Evolutionary conservation across 1,140 invertebrate species (phyloP).

Genomic region (Drosophila bipectinata): DNA sequence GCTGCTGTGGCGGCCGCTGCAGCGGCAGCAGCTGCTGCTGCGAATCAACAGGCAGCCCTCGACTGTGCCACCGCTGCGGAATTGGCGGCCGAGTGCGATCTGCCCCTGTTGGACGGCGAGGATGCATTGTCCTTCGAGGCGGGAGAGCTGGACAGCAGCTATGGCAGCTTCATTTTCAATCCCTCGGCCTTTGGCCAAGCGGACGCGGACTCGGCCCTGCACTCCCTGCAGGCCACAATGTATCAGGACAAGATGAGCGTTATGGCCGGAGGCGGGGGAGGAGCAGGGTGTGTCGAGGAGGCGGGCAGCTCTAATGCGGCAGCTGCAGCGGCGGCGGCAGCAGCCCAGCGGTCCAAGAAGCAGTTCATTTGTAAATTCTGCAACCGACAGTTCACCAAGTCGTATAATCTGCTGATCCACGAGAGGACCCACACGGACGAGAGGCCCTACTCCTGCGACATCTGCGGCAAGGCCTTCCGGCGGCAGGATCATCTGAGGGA

Average conservation of each 20-base stretch:
- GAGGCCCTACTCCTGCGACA: constrained; percentile 98
- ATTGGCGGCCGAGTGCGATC: constrained; percentile 67
- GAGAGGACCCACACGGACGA: constrained; percentile 99
- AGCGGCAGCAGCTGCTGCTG: constrained; percentile 58
- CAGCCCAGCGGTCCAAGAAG: constrained; percentile 92
- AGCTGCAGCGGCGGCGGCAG: constrained; percentile 37
- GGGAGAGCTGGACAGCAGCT: constrained; percentile 74
- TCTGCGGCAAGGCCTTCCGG: constrained; percentile 98
- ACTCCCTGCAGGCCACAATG: constrained; percentile 74
- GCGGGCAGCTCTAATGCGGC: constrained; percentile 86
- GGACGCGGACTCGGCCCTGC: constrained; percentile 60
- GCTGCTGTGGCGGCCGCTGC: constrained; percentile 65
- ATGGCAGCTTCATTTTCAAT: constrained; percentile 74
- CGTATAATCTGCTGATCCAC: constrained; percentile 98
- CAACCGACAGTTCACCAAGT: constrained; percentile 98
- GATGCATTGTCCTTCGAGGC: constrained; percentile 76
- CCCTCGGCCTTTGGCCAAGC: constrained; percentile 43
- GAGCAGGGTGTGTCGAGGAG: constrained; percentile 51
- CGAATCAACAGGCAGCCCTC: constrained; percentile 67
- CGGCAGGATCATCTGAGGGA: constrained; percentile 98
- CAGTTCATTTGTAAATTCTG: constrained; percentile 99
- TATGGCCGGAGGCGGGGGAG: constrained; percentile 30
- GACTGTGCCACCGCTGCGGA: constrained; percentile 71
- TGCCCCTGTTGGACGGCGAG: constrained; percentile 64
- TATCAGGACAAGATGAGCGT: constrained; percentile 80